phyloP scores from a whole-genome alignment of 1,140 invertebrate genomes.

The Anadara kagoshimensis region DNA sequence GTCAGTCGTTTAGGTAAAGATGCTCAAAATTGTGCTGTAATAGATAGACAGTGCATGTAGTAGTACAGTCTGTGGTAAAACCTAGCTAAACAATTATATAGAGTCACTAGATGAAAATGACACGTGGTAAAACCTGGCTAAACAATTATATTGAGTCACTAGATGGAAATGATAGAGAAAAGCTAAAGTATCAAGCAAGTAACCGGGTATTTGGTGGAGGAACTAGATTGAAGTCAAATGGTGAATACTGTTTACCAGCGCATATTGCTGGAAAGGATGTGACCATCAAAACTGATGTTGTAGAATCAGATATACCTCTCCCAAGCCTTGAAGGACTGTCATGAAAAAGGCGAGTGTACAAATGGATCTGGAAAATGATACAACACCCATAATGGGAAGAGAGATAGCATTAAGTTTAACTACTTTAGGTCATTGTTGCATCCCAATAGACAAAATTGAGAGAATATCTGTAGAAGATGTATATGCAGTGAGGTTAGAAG shows the following conservation, averaged over 20 bases:
- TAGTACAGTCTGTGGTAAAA: slow-evolving; percentile 35
- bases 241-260: slow-evolving; percentile 19
- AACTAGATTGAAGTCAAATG: slow-evolving; percentile 26
- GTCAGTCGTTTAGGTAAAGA: slow-evolving; percentile 9
- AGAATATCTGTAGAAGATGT: slow-evolving; percentile 1
- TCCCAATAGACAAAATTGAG: slow-evolving; percentile 28
- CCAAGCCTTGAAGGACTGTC: slow-evolving; percentile 14
- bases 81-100: slow-evolving; percentile 35
- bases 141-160: slow-evolving; percentile 1
- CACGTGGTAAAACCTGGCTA: too few species aligned
- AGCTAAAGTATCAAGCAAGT: slow-evolving; percentile 15
- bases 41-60: slow-evolving; percentile 39
- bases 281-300: background rate
- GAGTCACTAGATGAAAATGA: slow-evolving; percentile 21
- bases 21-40: slow-evolving; percentile 31
- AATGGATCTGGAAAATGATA: slow-evolving; percentile 15
- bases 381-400: slow-evolving; percentile 10
- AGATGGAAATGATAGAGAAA: too few species aligned
- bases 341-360: too few species aligned
- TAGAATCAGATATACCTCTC: background rate
- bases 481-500: slow-evolving; percentile 9
- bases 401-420: slow-evolving; percentile 31
- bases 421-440: slow-evolving; percentile 28
- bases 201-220: slow-evolving; percentile 38
- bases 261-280: slow-evolving; percentile 25